These are phyloP conservation scores for Rhizoglyphus robini DNA, from an alignment of 1,140 invertebrate genomes.

Conservation along the genomic window DNA sequence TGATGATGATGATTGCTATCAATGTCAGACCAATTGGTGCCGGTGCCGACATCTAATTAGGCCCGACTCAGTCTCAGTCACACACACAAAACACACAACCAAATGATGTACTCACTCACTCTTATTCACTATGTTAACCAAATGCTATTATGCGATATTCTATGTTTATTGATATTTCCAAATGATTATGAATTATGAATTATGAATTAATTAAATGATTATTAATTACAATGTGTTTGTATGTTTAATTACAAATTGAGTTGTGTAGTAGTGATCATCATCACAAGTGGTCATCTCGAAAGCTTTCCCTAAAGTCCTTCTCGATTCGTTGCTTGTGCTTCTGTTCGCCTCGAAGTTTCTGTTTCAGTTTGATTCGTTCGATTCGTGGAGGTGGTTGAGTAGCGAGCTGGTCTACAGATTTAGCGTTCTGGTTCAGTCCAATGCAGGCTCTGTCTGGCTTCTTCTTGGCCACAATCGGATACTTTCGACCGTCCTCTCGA, in stretches of 20 bases:
- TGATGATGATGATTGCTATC: too few relatives aligned
- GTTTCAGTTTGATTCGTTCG: background rate
- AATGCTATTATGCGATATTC: too few relatives aligned
- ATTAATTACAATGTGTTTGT: too few relatives aligned
- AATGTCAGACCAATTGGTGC: background rate
- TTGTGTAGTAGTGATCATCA: background rate
- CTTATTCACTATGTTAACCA: too few relatives aligned
- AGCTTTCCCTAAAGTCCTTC: background rate
- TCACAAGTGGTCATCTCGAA: background rate
- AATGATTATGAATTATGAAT: too few relatives aligned
- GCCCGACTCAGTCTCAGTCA: too few relatives aligned
- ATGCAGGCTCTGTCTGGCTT: background rate
- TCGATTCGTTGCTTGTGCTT: background rate
- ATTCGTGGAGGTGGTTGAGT: background rate
- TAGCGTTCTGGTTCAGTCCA: background rate
- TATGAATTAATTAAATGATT: too few relatives aligned
- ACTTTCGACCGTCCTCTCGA: background rate
- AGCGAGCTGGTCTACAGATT: background rate
- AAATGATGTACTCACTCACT: too few relatives aligned
- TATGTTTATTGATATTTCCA: too few relatives aligned
- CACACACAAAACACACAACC: too few relatives aligned
- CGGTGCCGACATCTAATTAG: background rate
- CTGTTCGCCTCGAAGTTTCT: background rate
- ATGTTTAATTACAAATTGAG: too few relatives aligned
- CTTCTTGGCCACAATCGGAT: background rate